Conservation (phyloP, 2,797 vertebrate species). For the Channallabes apus region DNA sequence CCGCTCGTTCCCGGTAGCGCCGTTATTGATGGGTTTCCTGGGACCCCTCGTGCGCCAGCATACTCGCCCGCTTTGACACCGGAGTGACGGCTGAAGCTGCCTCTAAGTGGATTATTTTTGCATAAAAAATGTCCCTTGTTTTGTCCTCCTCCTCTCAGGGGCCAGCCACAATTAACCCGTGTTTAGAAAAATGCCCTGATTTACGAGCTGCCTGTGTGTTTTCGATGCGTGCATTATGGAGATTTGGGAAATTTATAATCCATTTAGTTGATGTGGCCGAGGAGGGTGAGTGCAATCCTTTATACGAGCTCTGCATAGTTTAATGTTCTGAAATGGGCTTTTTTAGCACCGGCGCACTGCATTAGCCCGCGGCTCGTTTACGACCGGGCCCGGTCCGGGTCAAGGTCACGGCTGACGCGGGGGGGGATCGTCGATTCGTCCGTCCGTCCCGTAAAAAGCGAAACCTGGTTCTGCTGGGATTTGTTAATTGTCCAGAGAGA, state of each 20-base stretch:
- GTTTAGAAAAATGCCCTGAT: constrained; percentile 98
- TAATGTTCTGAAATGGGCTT: constrained; percentile 85
- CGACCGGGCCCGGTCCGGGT: constrained; percentile 79
- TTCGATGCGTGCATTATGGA: constrained; percentile 98
- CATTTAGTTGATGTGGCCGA: constrained; percentile 99
- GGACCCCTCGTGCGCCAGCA: constrained; percentile 69
- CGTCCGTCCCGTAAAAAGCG: neutral
- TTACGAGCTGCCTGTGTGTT: constrained; percentile 90
- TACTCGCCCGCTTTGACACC: constrained; percentile 75
- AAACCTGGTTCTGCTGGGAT: neutral
- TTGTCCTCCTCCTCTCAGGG: constrained; percentile 72
- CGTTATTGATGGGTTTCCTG: constrained; percentile 92
- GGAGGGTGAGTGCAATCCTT: constrained; percentile 93
- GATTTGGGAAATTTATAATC: constrained; percentile 99
- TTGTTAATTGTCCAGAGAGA: neutral
- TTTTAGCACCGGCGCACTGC: constrained; percentile 82
- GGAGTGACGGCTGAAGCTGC: constrained; percentile 23
- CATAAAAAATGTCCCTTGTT: constrained; percentile 89
- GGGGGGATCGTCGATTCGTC: constrained; percentile 57
- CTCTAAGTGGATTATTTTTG: constrained; percentile 98
- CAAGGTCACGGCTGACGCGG: constrained; percentile 85
- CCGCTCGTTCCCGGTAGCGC: constrained; percentile 77
- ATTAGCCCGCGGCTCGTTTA: constrained; percentile 86
- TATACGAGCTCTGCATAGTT: constrained; percentile 93
- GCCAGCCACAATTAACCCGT: constrained; percentile 94